These are phyloP conservation scores for Syngnathoides biaculeatus DNA, from an alignment of 2,113 vertebrate species.

Conservation along the genomic window DNA sequence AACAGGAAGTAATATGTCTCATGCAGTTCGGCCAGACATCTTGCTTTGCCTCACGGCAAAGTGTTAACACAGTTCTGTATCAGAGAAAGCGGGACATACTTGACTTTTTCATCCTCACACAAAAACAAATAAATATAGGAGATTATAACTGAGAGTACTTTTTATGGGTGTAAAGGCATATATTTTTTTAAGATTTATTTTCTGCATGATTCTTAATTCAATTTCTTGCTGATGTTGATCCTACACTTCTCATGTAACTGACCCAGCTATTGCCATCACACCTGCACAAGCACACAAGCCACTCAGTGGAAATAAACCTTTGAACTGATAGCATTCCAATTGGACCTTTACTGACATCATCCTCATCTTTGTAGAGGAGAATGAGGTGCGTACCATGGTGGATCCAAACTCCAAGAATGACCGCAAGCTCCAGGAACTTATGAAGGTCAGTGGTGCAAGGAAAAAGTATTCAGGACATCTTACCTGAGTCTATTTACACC, in stretches of 20 bases:
- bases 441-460: slow-evolving; percentile 76
- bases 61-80: no score
- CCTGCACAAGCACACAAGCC: not conserved
- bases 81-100: no score
- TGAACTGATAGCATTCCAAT: not conserved
- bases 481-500: not conserved
- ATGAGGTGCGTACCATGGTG: slow-evolving; percentile 95
- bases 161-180: no score
- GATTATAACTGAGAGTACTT: no score
- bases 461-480: not conserved
- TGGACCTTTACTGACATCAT: not conserved
- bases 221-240: not conserved
- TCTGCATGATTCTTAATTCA: not conserved
- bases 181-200: no score
- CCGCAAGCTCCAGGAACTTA: slow-evolving; percentile 88
- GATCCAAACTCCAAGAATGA: slow-evolving; percentile 91
- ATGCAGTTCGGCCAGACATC: no score
- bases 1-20: no score
- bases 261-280: not conserved
- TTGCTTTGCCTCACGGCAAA: no score
- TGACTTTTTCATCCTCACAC: no score
- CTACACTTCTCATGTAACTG: no score
- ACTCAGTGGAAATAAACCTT: not conserved
- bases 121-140: no score
- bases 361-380: slow-evolving; percentile 81